Percentiles rank a stretch among this genome's conserved stretches.
phyloP scores from a whole-genome alignment of 2,888 invertebrate genomes.

The Orgyia antiqua region DNA sequence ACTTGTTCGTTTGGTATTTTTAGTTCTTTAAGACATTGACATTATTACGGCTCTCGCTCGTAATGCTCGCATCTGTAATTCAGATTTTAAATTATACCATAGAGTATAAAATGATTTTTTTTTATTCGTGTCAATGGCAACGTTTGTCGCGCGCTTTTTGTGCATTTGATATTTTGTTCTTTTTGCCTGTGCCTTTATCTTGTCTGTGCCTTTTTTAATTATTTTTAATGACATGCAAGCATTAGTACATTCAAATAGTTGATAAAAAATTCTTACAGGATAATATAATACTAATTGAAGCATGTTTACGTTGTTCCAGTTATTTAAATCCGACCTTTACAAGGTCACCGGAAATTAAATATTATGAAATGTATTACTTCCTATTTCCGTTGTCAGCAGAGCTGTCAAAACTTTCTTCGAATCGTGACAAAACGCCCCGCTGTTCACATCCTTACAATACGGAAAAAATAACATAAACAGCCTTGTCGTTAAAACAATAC shows the following conservation, averaged over 20 bases:
- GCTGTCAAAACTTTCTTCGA: constrained; percentile 57
- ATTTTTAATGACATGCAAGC: no score
- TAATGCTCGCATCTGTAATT: constrained; percentile 19
- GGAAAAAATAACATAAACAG: constrained; percentile 18
- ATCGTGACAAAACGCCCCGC: constrained; percentile 21
- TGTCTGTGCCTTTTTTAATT: no score
- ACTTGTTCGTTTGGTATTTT: constrained; percentile 1
- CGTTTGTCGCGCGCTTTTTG: constrained; percentile 16
- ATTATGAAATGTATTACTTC: constrained; percentile 44
- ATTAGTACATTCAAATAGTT: no score
- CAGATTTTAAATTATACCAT: constrained; percentile 18
- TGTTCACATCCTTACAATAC: constrained; percentile 27
- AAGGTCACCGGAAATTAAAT: constrained; percentile 44
- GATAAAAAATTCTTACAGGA: no score
- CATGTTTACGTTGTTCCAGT: no score
- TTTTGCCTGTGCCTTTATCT: no score
- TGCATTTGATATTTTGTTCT: no score
- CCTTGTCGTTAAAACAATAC: constrained; percentile 18
- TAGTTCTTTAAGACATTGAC: constrained; percentile 19
- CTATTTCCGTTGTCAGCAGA: constrained; percentile 51
- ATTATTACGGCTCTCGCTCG: constrained; percentile 16
- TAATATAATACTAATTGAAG: no score
- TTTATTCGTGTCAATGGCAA: constrained; percentile 27
- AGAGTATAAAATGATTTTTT: constrained; percentile 11
- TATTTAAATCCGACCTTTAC: constrained; percentile 56